Evolutionary conservation across 2,113 vertebrate species (phyloP).

Genomic region (Arenaria interpres): DNA sequence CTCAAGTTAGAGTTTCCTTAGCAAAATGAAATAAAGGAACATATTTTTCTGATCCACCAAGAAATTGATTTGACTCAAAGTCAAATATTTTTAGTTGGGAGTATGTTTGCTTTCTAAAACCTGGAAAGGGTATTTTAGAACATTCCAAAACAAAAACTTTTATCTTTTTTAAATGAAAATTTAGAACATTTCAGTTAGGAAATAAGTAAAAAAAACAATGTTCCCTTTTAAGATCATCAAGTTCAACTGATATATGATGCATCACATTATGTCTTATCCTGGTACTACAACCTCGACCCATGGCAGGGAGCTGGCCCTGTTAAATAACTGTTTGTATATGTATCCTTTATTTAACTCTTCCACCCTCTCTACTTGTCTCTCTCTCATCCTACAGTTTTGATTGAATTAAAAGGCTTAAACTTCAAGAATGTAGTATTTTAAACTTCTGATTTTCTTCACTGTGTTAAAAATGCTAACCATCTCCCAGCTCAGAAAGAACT

Average conservation of each 20-base stretch:
- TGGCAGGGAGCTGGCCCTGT: background rate
- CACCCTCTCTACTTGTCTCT: background rate
- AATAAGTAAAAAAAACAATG: background rate
- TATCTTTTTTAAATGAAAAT: background rate
- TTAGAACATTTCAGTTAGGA: background rate
- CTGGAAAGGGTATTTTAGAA: background rate
- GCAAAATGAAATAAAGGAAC: background rate
- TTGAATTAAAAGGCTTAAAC: background rate
- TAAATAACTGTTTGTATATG: background rate
- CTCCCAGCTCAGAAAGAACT: background rate
- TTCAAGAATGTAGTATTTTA: background rate
- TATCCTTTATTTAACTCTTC: background rate
- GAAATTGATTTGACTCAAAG: background rate
- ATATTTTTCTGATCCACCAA: background rate
- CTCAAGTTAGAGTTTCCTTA: background rate
- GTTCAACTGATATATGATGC: background rate
- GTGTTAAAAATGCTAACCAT: background rate
- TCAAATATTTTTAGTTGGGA: background rate
- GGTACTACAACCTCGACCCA: background rate
- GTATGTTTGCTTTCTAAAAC: background rate
- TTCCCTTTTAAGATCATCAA: background rate
- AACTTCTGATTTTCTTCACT: background rate
- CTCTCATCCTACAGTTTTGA: background rate
- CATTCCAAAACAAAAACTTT: background rate
- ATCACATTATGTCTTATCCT: background rate